Evolutionary conservation across 2,797 vertebrate species (phyloP), one percentile per base, ranked within the genome.

Genomic region (Pipistrellus pygmaeus): DNA sequence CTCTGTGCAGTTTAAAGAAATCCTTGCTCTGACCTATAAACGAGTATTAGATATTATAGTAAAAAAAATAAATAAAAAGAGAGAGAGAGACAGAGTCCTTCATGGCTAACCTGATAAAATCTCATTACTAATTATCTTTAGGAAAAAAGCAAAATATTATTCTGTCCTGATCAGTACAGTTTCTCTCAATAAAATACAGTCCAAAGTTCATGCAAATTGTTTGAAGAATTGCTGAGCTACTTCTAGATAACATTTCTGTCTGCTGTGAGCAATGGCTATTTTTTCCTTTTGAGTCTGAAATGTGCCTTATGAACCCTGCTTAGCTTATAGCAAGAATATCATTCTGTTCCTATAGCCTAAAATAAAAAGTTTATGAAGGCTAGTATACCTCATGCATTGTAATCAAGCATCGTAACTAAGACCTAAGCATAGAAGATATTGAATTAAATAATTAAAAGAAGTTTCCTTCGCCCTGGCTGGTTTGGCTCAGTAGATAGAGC

Each of bases 171-270:
- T 68, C 32, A 55, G 27, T 53, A 46, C 14, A 41, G 15, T 18
- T 81, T 94, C 23, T 83, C 9, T 66, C 83, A 91, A 38, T 64
- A 88, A 88, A 91, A 93, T 27, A 85, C 35, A 72, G 92, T 69
- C 30, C 92, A 81, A 75, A 75, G 30, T 25, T 86, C 46, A 81
- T 64, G 32, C 71, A 72, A 86, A 76, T 86, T 53, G 81, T 82
- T 32, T 25, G 75, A 93, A 44, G 20, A 85, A 95, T 7, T 53
- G 38, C 57, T 38, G 15, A 81, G 13, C 92, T 77, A 77, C 77
- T 83, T 8, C 18, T 27, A 71, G 53, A 73, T 44, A 62, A 35
- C 6, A 55, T 66, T 93, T 93, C 55, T 88, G 30, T 51, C 15
- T 78, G 32, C 13, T 88, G 35, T 32, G 85, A 88, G 93, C 25